Evolutionary conservation across 2,888 invertebrate genomes (phyloP).

Genomic region (Zygothrica quintamaculata): DNA sequence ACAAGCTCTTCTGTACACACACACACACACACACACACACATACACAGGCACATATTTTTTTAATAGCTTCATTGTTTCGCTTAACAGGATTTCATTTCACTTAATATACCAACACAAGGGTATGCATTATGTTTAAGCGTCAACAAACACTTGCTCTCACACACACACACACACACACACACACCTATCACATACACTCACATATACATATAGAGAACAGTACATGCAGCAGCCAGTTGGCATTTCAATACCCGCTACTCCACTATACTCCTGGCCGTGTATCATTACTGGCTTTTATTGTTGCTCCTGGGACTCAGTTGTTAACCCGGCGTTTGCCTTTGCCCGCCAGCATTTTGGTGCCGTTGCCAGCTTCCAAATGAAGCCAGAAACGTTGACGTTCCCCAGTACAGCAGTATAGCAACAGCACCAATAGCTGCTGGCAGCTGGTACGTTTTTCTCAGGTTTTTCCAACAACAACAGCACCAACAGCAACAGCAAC

Average conservation of each 20-base stretch:
- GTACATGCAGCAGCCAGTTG: slow-evolving; percentile 38
- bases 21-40: not conserved
- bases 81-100: slow-evolving; percentile 78
- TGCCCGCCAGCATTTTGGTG: slow-evolving; percentile 69
- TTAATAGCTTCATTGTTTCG: slow-evolving; percentile 77
- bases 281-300: slow-evolving; percentile 61
- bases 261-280: not conserved
- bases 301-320: slow-evolving; percentile 58
- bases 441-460: slow-evolving; percentile 41
- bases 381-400: slow-evolving; percentile 43
- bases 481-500: slow-evolving; percentile 47
- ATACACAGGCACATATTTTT: slow-evolving; percentile 41
- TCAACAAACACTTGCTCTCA: slow-evolving; percentile 9
- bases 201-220: not conserved
- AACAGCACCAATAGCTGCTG: slow-evolving; percentile 8
- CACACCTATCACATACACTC: slow-evolving; percentile 5
- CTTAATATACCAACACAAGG: slow-evolving; percentile 66
- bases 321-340: slow-evolving; percentile 67
- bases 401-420: not conserved
- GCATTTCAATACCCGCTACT: slow-evolving; percentile 13
- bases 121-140: slow-evolving; percentile 49
- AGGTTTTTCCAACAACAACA: too few relatives aligned
- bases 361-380: slow-evolving; percentile 62
- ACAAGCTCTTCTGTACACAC: slow-evolving; percentile 8
- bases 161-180: slow-evolving; percentile 1